Conservation (phyloP, 2,113 vertebrate genomes). For the Paraplagusia blochii region DNA sequence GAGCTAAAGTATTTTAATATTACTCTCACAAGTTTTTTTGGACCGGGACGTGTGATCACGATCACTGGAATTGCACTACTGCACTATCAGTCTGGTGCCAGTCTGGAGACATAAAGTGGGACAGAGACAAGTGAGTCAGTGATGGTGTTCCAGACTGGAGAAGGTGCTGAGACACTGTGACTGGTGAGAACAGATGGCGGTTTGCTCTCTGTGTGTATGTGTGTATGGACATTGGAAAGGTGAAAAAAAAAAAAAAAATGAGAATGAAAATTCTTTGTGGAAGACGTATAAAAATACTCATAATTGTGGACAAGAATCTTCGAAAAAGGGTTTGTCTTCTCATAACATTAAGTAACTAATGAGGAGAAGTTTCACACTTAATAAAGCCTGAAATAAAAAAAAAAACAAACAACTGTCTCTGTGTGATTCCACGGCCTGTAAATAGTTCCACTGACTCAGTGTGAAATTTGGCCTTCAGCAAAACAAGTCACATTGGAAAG, state of each 20-base stretch:
- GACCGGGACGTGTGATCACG: too few species aligned
- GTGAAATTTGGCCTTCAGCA: too few species aligned
- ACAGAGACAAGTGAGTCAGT: constrained; percentile 28
- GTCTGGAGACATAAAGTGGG: neutral
- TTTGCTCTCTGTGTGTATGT: constrained; percentile 17
- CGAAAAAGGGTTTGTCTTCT: too few species aligned
- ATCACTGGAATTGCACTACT: too few species aligned
- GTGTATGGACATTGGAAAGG: neutral
- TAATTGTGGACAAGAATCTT: too few species aligned
- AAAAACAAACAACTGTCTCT: constrained; percentile 32
- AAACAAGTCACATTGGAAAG: too few species aligned
- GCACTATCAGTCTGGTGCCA: too few species aligned
- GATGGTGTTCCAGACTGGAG: constrained; percentile 53
- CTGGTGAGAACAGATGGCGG: constrained; percentile 70
- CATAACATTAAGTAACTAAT: too few species aligned
- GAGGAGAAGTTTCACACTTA: neutral
- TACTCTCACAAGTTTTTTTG: too few species aligned
- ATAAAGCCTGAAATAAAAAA: constrained; percentile 41
- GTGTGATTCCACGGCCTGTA: constrained; percentile 5
- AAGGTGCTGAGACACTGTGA: constrained; percentile 64
- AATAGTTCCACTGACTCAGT: neutral
- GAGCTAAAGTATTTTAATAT: too few species aligned
- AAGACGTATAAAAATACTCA: neutral
- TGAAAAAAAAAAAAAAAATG: too few species aligned
- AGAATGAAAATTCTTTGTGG: neutral